Percentiles rank a stretch among this genome's conserved stretches.
These are phyloP conservation scores for Catharus bicknelli DNA, from an alignment of 2,113 vertebrate genomes.

Conservation along the genomic window DNA sequence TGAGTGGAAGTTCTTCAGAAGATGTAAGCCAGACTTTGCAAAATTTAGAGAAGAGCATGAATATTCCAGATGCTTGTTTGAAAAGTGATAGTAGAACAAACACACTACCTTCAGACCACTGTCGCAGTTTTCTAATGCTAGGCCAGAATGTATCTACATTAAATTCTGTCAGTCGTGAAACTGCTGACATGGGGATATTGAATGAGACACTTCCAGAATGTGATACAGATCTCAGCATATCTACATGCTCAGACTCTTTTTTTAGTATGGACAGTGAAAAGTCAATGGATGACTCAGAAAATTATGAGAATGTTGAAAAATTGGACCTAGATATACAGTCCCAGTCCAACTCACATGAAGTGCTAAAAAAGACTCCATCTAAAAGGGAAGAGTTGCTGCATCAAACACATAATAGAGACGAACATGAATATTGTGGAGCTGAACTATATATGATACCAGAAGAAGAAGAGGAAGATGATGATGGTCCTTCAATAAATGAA, in stretches of 20 bases:
- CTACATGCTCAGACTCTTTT: neutral
- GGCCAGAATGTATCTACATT: neutral
- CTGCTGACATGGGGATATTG: constrained; percentile 27
- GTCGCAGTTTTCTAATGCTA: neutral
- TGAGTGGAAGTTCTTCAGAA: neutral
- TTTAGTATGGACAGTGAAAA: neutral
- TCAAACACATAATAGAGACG: neutral
- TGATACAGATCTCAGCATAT: neutral
- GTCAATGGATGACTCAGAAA: neutral
- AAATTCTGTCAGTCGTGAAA: neutral
- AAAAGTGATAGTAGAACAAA: neutral
- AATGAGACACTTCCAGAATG: constrained; percentile 66
- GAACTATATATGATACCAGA: neutral
- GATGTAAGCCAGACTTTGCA: neutral
- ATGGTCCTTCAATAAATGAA: neutral
- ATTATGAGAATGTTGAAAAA: neutral
- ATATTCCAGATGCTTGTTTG: neutral
- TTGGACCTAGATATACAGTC: neutral
- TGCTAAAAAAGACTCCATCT: neutral
- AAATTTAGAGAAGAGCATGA: neutral
- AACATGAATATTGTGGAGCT: neutral
- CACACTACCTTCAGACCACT: neutral
- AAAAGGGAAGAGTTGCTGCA: neutral
- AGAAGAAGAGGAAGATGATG: neutral
- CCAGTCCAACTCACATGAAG: neutral